phyloP scores from a whole-genome alignment of 2,888 invertebrate genomes.

The Melanophora roralis region DNA sequence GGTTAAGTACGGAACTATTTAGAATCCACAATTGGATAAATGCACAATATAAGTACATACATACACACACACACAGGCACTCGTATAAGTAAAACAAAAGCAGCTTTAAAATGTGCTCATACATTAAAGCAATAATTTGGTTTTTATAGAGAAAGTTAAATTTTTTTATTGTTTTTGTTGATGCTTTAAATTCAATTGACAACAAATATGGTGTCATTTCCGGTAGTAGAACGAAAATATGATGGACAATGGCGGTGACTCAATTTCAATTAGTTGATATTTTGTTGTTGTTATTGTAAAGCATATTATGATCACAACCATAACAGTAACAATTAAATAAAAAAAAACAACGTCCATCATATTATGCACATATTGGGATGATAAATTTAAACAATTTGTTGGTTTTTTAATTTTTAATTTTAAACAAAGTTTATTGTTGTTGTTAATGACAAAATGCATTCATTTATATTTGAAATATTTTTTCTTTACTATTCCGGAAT shows the following conservation, averaged over 20 bases:
- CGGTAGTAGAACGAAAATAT: slow-evolving; percentile 42
- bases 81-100: neutral
- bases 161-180: slow-evolving; percentile 19
- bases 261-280: slow-evolving; percentile 44
- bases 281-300: neutral
- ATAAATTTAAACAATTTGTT: slow-evolving; percentile 24
- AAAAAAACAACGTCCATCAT: no score
- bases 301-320: slow-evolving; percentile 8
- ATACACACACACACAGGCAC: neutral
- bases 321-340: slow-evolving; percentile 11
- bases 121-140: slow-evolving; percentile 21
- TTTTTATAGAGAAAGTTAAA: slow-evolving; percentile 50
- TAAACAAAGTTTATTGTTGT: neutral
- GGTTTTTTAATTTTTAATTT: slow-evolving; percentile 17
- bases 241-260: slow-evolving; percentile 42
- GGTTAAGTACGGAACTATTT: slow-evolving; percentile 75
- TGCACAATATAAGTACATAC: slow-evolving; percentile 31
- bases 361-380: slow-evolving; percentile 4
- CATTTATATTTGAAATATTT: neutral
- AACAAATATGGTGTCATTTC: slow-evolving; percentile 56
- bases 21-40: slow-evolving; percentile 60
- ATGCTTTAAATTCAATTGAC: slow-evolving; percentile 41
- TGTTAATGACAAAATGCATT: neutral
- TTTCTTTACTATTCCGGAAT: no score
- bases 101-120: neutral